A percentile compares a stretch with the other conserved stretches of the same genome.
Evolutionary conservation across 2,888 invertebrate species (phyloP).

Genomic region (Matsumyia berberina): DNA sequence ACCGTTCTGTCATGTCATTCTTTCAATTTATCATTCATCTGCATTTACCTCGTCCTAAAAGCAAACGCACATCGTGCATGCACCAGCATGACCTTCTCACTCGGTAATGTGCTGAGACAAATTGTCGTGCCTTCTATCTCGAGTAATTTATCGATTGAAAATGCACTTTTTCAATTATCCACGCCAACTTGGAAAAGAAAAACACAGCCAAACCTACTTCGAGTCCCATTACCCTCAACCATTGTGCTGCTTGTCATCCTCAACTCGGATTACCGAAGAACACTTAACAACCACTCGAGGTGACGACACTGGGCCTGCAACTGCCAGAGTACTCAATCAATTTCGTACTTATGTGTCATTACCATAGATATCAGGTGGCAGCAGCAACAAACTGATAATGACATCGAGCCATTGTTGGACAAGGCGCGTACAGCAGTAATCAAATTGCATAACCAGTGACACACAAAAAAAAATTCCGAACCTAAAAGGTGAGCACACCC

Average conservation of each 20-base stretch:
- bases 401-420: constrained; percentile 44
- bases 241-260: not conserved
- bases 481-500: constrained; percentile 49
- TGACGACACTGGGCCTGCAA: constrained; percentile 17
- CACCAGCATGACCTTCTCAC: not conserved
- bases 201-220: not conserved
- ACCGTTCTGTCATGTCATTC: constrained; percentile 5
- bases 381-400: constrained; percentile 36
- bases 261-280: not conserved
- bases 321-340: constrained; percentile 19
- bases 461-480: constrained; percentile 20
- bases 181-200: not conserved
- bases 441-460: constrained; percentile 46
- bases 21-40: not conserved
- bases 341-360: constrained; percentile 26
- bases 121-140: not conserved
- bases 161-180: constrained; percentile 18
- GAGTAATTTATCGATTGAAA: constrained; percentile 8
- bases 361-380: constrained; percentile 16
- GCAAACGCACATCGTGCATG: not conserved
- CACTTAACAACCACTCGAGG: constrained; percentile 36
- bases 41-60: not conserved
- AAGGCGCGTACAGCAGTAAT: constrained; percentile 19
- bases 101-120: not conserved
- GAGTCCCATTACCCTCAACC: constrained; percentile 13